phyloP scores from a whole-genome alignment of 2,113 vertebrate species.

The Heterocephalus glaber region DNA sequence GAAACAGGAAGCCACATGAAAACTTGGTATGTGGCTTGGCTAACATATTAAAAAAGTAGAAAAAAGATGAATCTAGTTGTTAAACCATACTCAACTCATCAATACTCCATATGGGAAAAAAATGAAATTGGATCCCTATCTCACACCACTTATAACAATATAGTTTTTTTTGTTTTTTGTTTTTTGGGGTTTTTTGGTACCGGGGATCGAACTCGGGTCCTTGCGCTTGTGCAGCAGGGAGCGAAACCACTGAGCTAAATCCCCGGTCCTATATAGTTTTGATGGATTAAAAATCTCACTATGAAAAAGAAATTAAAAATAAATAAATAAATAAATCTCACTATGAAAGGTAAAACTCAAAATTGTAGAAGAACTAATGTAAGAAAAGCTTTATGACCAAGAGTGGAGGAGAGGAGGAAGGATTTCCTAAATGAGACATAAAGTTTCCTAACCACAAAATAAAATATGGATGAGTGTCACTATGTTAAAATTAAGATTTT shows the following conservation, averaged over 20 bases:
- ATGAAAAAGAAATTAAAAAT: too few species aligned
- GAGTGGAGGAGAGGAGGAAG: neutral
- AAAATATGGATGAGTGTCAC: neutral
- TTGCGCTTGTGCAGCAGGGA: too few species aligned
- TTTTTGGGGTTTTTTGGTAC: too few species aligned
- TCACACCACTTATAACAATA: neutral
- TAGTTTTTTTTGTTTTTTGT: too few species aligned
- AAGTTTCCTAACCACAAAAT: conserved; percentile 33
- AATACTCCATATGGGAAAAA: neutral
- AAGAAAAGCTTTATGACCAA: neutral
- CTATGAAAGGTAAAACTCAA: neutral
- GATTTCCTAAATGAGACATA: neutral
- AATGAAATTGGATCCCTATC: neutral
- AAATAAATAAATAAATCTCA: neutral
- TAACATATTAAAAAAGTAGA: neutral
- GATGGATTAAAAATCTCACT: neutral
- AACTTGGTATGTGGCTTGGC: neutral
- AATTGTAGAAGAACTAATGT: neutral
- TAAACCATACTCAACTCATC: neutral
- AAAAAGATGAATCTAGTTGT: neutral
- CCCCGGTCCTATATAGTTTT: too few species aligned
- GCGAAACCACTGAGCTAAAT: too few species aligned
- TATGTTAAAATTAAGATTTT: conserved; percentile 46
- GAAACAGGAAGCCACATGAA: neutral
- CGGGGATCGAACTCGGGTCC: too few species aligned